A percentile compares a stretch with the other conserved stretches of the same genome.
These are phyloP conservation scores for Agelaius phoeniceus DNA, from an alignment of 2,113 vertebrate genomes.

Conservation along the genomic window DNA sequence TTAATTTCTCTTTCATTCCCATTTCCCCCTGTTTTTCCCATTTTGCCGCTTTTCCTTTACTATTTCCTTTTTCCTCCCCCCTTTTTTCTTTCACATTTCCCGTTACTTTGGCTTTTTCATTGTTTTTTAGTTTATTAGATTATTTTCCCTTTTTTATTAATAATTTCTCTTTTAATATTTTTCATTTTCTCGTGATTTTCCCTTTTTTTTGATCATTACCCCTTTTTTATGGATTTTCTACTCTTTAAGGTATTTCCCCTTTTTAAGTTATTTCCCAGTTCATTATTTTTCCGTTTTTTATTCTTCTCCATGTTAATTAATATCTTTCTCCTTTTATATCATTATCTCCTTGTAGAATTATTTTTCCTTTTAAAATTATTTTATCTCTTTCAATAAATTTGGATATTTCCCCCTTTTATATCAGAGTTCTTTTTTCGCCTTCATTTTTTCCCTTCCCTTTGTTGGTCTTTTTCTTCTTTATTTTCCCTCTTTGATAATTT, in stretches of 20 bases:
- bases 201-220: not conserved
- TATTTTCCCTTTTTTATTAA: not conserved
- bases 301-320: not conserved
- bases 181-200: not conserved
- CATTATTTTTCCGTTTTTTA: too few species aligned
- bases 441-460: not conserved
- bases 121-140: not conserved
- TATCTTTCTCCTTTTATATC: rapidly evolving
- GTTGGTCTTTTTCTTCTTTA: not conserved
- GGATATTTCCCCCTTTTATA: not conserved
- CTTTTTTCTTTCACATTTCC: not conserved
- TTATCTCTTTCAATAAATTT: not conserved
- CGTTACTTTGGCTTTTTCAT: not conserved
- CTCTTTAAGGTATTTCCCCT: not conserved
- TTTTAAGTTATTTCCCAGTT: not conserved
- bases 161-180: rapidly evolving
- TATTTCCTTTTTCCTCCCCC: not conserved
- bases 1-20: not conserved
- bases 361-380: not conserved
- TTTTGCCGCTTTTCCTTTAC: not conserved
- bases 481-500: not conserved
- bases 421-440: not conserved
- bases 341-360: not conserved
- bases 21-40: not conserved
- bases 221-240: not conserved